Evolutionary conservation across 2,113 vertebrate genomes (phyloP), one percentile per base, ranked within the genome.

Genomic region (Sarotherodon lohbergeri): DNA sequence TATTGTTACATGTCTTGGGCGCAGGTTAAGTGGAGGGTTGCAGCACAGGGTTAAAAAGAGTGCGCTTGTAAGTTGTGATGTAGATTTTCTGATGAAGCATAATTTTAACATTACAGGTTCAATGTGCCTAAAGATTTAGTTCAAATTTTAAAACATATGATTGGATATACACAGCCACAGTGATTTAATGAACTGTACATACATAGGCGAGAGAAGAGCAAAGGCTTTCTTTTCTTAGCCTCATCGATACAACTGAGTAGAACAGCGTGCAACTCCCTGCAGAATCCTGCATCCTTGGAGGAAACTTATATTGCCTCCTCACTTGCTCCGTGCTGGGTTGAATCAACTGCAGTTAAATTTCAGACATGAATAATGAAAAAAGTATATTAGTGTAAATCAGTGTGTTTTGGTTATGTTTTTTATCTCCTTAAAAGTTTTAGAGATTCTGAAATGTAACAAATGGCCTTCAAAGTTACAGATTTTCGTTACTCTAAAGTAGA

Each of bases 41-140:
- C 3, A 34, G 29, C 59, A 63, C 16, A 63, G 59, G 16, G 29
- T 63, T 63, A 63, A 63, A 34, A 34, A 63, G 59, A 63, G 17
- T 63, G 59, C 0, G 29, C 0, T 0, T 34, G 29, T 19, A 61
- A 19, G 29, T 34, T 61, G 0, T 61, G 29, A 63, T 36, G 59
- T 36, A 63, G 32, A 63, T 36, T 63, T 36, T 36, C 59, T 36
- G 59, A 17, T 63, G 59, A 63, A 19, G 29, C 29, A 34, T 34
- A 0, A 61, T 61, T 61, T 32, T 61, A 34, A 19, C 59, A 11
- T 63, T 36, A 36, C 16, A 36, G 59, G 29, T 32, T 36, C 61
- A 3, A n/a, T 71, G n/a, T 43, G 36, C 13, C n/a, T 43, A 41
- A 71, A 16, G n/a, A 0, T 41, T 41, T 43, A 41, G 39, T 71